Conservation (phyloP, 2,113 vertebrate genomes). For the Etheostoma cragini region DNA sequence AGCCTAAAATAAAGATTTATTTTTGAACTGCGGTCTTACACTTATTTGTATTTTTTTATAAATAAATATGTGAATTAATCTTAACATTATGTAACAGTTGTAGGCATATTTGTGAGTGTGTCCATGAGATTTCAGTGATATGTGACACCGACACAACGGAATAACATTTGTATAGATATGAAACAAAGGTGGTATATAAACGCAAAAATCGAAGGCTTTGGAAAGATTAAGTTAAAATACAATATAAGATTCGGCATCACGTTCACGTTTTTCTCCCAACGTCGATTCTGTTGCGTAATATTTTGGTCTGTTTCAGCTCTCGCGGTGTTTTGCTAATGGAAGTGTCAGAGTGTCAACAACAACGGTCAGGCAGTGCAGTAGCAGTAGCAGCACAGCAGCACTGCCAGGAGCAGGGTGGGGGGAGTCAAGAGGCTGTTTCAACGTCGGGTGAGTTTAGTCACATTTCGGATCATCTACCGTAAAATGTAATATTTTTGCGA, state of each 20-base stretch:
- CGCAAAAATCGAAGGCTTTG: not conserved
- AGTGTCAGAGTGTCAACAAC: slow-evolving; percentile 81
- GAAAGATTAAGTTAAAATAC: not conserved
- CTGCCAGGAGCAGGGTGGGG: slow-evolving; percentile 74
- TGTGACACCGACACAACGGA: not conserved
- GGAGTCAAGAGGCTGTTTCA: slow-evolving; percentile 58
- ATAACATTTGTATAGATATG: not conserved
- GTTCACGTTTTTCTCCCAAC: not conserved
- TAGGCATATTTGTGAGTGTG: not conserved
- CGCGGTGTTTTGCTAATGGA: slow-evolving; percentile 73
- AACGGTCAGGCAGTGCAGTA: slow-evolving; percentile 58
- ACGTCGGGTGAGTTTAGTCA: slow-evolving; percentile 74
- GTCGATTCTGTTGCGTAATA: slow-evolving; percentile 65
- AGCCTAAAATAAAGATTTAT: slow-evolving; percentile 67
- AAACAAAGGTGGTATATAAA: not conserved
- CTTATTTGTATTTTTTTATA: too few relatives aligned
- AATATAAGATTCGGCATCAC: not conserved
- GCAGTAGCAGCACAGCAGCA: slow-evolving; percentile 22
- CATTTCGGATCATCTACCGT: not conserved
- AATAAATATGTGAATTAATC: not conserved
- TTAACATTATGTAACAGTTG: slow-evolving; percentile 38
- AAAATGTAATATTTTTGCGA: not conserved
- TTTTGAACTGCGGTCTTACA: slow-evolving; percentile 49
- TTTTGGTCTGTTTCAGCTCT: slow-evolving; percentile 43
- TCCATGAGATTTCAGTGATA: not conserved